Base-by-base conservation (phyloP, 2,888 invertebrate genomes). In the Cerceris ruficornis region DNA sequence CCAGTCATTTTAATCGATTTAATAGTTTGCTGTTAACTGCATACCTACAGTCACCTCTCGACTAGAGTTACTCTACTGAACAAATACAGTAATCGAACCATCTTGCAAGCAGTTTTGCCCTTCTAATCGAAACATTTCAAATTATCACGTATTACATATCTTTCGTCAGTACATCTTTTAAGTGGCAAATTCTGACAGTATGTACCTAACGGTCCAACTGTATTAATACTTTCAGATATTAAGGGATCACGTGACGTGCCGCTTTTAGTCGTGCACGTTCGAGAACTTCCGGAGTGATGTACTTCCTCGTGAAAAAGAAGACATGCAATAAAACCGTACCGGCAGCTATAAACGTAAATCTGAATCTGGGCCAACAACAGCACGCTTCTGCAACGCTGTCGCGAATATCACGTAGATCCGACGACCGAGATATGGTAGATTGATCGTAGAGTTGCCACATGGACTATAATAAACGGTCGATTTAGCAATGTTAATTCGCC, bases 361-460 rank as follows among this genome's bases (percentile, higher is more conserved):
- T 75, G 77, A 75, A 78, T 65, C 57, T 65, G 68, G 39, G 75
- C 78, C 75, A 78, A 75, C 57, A 60, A 54, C 55, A 62, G 68
- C 70, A 75, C 13, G 68, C 60, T 43, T 58, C 62, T 77, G 66
- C 69, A 70, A 66, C 9, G 67, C 52, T 62, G 59, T 64, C 59
- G 69, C 66, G 50, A 59, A 67, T 74, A 28, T 28, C 28, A 28
- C 67, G 46, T 50, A 77, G 62, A 77, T 74, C 66, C 55, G 50
- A 46, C 58, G 54, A 14, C 58, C 42, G 58, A 74, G 66, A 74
- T 74, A 77, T 66, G 69, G 46, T 46, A 52, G 58, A 69, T 69
- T 77, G 66, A 74, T 70, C 28, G 57, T 54, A 57, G 28, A 28
- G 66, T 75, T 52, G 71, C 62, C 46, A 39, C 66, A 50, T 14